Evolutionary conservation across 2,113 vertebrate genomes (phyloP), one percentile per base, ranked within the genome.

Genomic region (Leuciscus idus): DNA sequence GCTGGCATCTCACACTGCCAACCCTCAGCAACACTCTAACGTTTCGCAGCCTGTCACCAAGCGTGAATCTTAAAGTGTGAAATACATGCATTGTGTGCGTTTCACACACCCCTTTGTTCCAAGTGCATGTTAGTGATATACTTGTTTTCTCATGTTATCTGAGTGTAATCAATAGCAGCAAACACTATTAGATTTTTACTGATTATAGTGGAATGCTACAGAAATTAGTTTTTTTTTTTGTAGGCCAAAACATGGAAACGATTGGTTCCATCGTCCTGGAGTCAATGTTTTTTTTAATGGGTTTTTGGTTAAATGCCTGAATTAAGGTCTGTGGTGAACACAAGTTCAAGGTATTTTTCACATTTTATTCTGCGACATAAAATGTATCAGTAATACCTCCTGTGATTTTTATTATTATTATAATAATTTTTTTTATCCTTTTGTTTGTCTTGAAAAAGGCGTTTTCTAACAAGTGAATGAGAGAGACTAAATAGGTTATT

Each of bases 1-100:
- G 91, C 94, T 93, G 92, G 92, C 75, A 81, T 94, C 89, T 93
- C 55, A 74, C 92, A 92, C 92, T 94, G 93, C 84, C 39, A 84
- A 88, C 92, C 86, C 13, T 86, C 50, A 70, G 74, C 81, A 72
- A 83, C 39, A 36, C 1, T 0, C 83, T 78, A 90, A 93, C 91
- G 90, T 91, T 90, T 91, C 89, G 84, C 91, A 74, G 88, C 86
- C 89, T 92, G 91, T 93, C 86, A 70, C 61, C 73, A 75, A 83
- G 79, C 76, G 86, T 91, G 87, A 90, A 61, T 91, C 88, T 75
- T 21, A 10, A 70, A 28, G 26, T 80, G 62, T 46, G 74, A 83
- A 78, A 64, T 78, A 4, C 19, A 72, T 5, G 81, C 76, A 26
- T 57, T 39, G 61, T 83, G 74, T 36, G 23, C 21, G 10, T 52